Evolutionary conservation across 2,797 vertebrate species (phyloP).

Genomic region (Pangasius mekongensis): DNA sequence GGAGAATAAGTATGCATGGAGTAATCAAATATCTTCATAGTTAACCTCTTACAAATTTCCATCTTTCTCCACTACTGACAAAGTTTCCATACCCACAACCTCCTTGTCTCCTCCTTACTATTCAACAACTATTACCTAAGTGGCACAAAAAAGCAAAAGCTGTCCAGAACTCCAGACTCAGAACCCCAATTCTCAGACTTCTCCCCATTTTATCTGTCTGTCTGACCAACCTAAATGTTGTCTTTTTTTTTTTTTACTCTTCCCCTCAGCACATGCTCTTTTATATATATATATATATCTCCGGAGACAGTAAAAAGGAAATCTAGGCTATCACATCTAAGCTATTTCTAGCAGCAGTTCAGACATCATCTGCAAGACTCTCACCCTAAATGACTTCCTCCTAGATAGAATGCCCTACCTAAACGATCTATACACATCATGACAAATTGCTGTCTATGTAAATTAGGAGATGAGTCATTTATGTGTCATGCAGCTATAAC

Average conservation of each 20-base stretch:
- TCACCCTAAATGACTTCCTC: conserved; percentile 11
- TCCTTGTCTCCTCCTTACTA: not conserved
- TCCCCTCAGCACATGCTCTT: conserved; percentile 39
- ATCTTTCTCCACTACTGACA: not conserved
- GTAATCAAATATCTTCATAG: not conserved
- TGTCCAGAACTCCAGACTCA: not conserved
- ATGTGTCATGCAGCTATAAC: not conserved
- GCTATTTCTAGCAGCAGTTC: conserved; percentile 43
- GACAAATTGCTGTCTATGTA: not conserved
- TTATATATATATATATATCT: not conserved
- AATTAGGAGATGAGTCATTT: not conserved
- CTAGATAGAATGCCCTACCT: conserved; percentile 28
- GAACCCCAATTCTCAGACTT: not conserved
- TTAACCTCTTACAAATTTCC: not conserved
- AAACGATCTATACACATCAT: not conserved
- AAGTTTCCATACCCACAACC: not conserved
- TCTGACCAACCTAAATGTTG: conserved; percentile 49
- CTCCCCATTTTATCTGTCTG: conserved; percentile 26
- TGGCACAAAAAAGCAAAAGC: not conserved
- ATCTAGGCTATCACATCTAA: conserved; percentile 59
- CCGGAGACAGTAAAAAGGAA: conserved; percentile 49
- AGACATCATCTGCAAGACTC: conserved; percentile 34
- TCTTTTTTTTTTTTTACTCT: conserved; percentile 25
- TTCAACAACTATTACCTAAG: not conserved
- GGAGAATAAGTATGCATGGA: too few relatives aligned